Base-by-base conservation (phyloP, 2,797 vertebrate species). In the Poecilia velifera region DNA sequence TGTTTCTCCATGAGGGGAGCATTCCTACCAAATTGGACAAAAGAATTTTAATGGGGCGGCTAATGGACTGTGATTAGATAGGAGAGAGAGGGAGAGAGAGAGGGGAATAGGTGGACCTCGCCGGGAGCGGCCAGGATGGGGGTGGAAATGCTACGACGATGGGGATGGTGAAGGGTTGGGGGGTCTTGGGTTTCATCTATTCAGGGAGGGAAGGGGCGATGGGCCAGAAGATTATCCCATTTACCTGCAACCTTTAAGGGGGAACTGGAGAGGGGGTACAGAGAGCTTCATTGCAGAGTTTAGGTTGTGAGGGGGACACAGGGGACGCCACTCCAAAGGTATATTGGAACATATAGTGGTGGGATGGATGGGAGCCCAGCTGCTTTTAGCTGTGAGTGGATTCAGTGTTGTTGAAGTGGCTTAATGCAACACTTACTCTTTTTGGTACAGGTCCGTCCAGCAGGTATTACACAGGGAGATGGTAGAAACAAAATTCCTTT, bases 21-120 rank as follows among this genome's bases (percentile, higher is more conserved):
- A 96, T 96, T 96, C 95, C 94, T 95, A 88, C 93, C 88, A 95
- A 95, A 95, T 96, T 95, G 94, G 94, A 95, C 95, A 94, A 95
- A 96, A 95, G 95, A 95, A 95, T 96, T 96, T 96, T 94, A 96
- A 96, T 96, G 95, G 94, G 89, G 89, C 86, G 84, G 92, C 94
- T 95, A 95, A 95, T 95, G 94, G 94, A 93, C 91, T 94, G 93
- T 93, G 95, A 95, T 95, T 95, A 95, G 95, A 95, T 95, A 94
- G 92, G 84, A 88, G 85, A 81, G 82, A 88, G 85, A 80, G 81
- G 9, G 25, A 77, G 88, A 78, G 84, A 84, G 88, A 73, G 86
- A 84, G 86, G 82, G 88, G 72, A 77, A 86, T 76, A 90, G 88
- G 82, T 79, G 84, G 87, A 78, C 79, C 86, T 85, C 88, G 84